A percentile compares a stretch with the other conserved stretches of the same genome.
Evolutionary conservation across 2,113 vertebrate species (phyloP).

Genomic region (Columba janthina): DNA sequence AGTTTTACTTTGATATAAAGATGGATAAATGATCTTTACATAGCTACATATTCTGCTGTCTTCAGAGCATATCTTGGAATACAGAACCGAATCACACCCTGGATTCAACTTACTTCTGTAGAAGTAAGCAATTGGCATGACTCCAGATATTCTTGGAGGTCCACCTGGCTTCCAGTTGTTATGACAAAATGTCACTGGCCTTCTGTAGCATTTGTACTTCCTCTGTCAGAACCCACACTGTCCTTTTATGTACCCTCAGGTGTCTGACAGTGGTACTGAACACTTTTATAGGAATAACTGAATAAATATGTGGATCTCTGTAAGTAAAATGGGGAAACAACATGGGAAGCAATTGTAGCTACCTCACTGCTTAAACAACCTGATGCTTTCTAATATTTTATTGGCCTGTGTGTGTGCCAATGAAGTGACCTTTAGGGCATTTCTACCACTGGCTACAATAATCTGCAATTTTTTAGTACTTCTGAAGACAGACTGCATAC

Average conservation of each 20-base stretch:
- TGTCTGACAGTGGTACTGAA: not conserved
- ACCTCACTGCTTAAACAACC: not conserved
- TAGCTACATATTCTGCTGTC: not conserved
- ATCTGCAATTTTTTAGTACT: not conserved
- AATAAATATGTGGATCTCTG: not conserved
- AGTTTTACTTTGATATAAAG: not conserved
- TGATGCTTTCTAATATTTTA: not conserved
- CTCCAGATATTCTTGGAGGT: not conserved
- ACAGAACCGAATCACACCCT: not conserved
- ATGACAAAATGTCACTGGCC: not conserved
- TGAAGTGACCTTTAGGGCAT: not conserved
- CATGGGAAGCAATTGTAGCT: not conserved
- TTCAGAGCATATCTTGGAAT: not conserved
- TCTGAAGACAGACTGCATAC: not conserved
- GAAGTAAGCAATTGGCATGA: not conserved
- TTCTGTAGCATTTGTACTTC: not conserved
- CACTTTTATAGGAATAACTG: not conserved
- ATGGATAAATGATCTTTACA: not conserved
- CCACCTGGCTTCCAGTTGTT: rapidly evolving
- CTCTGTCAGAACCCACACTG: not conserved
- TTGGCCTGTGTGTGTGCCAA: not conserved
- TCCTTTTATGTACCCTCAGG: not conserved
- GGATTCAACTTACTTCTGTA: not conserved
- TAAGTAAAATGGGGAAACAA: not conserved
- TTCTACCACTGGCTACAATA: not conserved